phyloP scores from a whole-genome alignment of 1,140 invertebrate species.

The Pectinophora gossypiella region DNA sequence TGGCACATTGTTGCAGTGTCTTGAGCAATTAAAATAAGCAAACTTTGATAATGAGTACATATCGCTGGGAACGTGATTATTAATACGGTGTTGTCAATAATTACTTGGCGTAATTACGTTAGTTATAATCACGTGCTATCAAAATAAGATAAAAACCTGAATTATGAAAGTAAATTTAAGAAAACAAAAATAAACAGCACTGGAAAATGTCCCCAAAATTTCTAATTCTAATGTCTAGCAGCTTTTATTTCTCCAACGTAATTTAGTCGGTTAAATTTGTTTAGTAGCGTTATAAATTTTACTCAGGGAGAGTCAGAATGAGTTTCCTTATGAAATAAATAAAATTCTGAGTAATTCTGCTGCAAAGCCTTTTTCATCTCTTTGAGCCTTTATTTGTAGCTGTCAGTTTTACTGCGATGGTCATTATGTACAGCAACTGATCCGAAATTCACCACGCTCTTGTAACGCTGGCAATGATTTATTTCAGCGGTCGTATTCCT shows the following conservation, averaged over 20 bases:
- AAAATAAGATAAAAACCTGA: too few species aligned
- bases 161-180: too few species aligned
- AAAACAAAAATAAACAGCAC: background rate
- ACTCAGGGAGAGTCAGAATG: slow-evolving; percentile 17
- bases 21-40: too few species aligned
- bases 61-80: too few species aligned
- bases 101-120: too few species aligned
- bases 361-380: slow-evolving; percentile 11
- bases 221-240: background rate
- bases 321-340: slow-evolving; percentile 22
- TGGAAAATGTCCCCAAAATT: background rate
- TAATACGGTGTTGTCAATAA: too few species aligned
- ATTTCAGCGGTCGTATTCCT: slow-evolving; percentile 22
- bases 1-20: too few species aligned
- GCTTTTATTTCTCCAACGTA: background rate
- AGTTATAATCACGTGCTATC: too few species aligned
- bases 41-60: too few species aligned
- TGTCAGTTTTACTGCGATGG: slow-evolving; percentile 14
- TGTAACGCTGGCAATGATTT: slow-evolving; percentile 26
- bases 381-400: slow-evolving; percentile 18
- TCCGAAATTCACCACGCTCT: slow-evolving; percentile 28
- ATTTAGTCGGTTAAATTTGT: slow-evolving; percentile 11
- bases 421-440: slow-evolving; percentile 43
- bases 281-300: slow-evolving; percentile 20
- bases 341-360: slow-evolving; percentile 21